These are phyloP conservation scores for Kradibia gibbosae DNA, from an alignment of 1,140 invertebrate species.

Conservation along the genomic window DNA sequence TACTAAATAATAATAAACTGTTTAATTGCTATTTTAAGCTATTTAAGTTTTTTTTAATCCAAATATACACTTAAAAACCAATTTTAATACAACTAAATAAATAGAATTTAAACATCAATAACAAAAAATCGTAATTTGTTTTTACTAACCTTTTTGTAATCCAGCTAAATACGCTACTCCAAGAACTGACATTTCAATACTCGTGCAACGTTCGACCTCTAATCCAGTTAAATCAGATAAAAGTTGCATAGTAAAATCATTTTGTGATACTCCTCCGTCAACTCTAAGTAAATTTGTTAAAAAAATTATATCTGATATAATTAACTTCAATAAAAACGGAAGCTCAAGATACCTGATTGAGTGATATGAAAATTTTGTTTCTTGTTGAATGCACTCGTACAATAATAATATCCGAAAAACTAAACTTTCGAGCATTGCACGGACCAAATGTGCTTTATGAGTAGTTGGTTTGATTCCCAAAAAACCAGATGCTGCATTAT, in stretches of 20 bases:
- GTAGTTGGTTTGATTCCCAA: constrained; percentile 88
- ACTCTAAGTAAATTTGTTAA: constrained; percentile 74
- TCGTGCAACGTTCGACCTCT: constrained; percentile 79
- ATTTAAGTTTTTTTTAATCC: no score
- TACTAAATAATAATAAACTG: no score
- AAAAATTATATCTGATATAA: neutral
- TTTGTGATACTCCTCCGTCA: constrained; percentile 94
- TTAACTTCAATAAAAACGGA: neutral
- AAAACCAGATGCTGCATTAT: constrained; percentile 85
- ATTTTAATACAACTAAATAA: constrained; percentile 4
- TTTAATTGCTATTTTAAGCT: no score
- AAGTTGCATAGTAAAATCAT: constrained; percentile 91
- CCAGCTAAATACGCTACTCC: constrained; percentile 88
- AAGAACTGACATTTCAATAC: constrained; percentile 82
- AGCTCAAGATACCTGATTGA: constrained; percentile 75
- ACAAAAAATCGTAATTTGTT: neutral
- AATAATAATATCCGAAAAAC: constrained; percentile 87
- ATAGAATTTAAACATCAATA: constrained; percentile 12
- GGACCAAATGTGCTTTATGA: constrained; percentile 83
- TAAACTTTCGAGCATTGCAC: constrained; percentile 89
- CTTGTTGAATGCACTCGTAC: constrained; percentile 79
- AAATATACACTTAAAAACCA: neutral
- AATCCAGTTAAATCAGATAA: constrained; percentile 86
- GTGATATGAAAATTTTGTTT: constrained; percentile 77
- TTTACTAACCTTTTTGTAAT: constrained; percentile 78